A percentile compares a stretch with the other conserved stretches of the same genome.
These are phyloP conservation scores for Laticauda laticaudata DNA, from an alignment of 2,113 vertebrate species.

Conservation along the genomic window DNA sequence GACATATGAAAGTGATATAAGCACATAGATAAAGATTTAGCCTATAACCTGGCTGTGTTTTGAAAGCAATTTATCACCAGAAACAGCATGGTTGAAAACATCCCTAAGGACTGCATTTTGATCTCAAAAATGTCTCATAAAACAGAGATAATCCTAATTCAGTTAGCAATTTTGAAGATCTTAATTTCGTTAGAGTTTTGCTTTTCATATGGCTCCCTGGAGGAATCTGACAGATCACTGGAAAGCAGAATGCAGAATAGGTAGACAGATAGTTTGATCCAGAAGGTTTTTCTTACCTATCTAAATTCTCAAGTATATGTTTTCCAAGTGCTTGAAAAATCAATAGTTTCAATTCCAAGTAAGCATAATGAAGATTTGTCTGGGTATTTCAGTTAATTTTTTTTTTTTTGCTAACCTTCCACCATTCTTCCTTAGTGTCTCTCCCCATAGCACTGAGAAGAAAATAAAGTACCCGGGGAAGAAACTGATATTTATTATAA, in stretches of 20 bases:
- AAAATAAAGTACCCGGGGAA: constrained; percentile 7
- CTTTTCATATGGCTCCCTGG: neutral
- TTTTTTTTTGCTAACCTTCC: neutral
- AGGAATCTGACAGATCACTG: neutral
- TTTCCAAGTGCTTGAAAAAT: constrained; percentile 20
- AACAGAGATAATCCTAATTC: constrained; percentile 59
- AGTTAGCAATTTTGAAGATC: constrained; percentile 36
- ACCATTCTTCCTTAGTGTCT: constrained; percentile 24
- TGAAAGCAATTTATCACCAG: constrained; percentile 33
- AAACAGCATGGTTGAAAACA: constrained; percentile 4
- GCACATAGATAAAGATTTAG: constrained; percentile 19
- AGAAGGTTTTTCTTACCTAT: neutral
- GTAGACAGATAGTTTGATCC: neutral
- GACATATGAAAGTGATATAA: constrained; percentile 46
- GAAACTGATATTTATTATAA: constrained; percentile 49
- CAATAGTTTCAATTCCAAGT: neutral
- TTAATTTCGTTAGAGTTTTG: neutral
- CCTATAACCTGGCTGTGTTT: constrained; percentile 25
- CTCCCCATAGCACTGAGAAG: constrained; percentile 24
- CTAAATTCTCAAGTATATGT: constrained; percentile 5
- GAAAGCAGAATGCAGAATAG: neutral
- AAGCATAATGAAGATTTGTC: neutral
- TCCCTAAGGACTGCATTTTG: neutral
- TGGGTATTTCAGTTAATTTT: neutral
- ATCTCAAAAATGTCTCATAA: constrained; percentile 19